These are phyloP conservation scores for Cirrhinus mrigala DNA, from an alignment of 2,797 vertebrate genomes.

Conservation along the genomic window DNA sequence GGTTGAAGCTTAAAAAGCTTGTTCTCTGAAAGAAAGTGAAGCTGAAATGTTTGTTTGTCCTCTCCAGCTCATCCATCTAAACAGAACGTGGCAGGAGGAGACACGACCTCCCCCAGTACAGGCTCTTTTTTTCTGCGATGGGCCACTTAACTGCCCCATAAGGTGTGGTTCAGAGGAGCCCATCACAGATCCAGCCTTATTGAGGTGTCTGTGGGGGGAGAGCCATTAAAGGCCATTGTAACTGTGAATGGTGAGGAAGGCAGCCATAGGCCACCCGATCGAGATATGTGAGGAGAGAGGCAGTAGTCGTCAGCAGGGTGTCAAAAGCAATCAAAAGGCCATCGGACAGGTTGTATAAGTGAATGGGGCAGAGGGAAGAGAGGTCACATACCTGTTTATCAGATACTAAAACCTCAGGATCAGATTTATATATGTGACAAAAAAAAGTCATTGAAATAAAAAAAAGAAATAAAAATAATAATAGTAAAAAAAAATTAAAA, in stretches of 20 bases:
- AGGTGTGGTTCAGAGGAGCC: conserved; percentile 60
- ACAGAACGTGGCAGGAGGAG: neutral
- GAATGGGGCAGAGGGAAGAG: conserved; percentile 47
- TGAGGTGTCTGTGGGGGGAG: conserved; percentile 68
- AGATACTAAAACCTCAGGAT: neutral
- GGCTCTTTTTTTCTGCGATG: conserved; percentile 16
- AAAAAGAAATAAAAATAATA: neutral
- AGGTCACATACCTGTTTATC: conserved; percentile 14
- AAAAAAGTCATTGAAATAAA: neutral
- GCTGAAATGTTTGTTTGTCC: conserved; percentile 31
- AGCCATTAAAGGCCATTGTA: conserved; percentile 79
- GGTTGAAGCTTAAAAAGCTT: too few species aligned
- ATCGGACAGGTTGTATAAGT: conserved; percentile 74
- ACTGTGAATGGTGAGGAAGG: conserved; percentile 69
- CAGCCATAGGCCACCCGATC: conserved; percentile 69
- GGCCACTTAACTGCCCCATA: conserved; percentile 60
- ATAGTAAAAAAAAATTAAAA: too few species aligned
- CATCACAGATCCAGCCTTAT: conserved; percentile 63
- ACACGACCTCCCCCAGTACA: conserved; percentile 45
- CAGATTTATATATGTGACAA: neutral
- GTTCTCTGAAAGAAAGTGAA: neutral
- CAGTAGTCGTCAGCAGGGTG: conserved; percentile 68
- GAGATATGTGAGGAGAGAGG: conserved; percentile 72
- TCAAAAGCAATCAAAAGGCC: conserved; percentile 80
- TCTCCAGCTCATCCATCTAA: conserved; percentile 12